A percentile compares a stretch with the other conserved stretches of the same genome.
phyloP scores from a whole-genome alignment of 1,140 invertebrate genomes.

The Phenacoccus solenopsis region DNA sequence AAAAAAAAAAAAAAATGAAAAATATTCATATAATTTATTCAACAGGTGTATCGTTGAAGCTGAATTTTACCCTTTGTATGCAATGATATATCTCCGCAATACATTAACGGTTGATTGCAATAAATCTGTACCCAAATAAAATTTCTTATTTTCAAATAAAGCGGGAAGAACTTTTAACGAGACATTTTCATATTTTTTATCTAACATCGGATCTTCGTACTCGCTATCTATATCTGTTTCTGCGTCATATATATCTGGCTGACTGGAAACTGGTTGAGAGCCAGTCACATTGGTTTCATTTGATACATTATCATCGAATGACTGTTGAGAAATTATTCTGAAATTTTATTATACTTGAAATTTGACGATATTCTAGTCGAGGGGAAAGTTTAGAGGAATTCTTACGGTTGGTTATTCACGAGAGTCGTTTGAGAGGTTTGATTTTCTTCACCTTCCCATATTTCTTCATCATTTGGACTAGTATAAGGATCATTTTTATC shows the following conservation, averaged over 20 bases:
- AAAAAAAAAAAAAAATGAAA: no score
- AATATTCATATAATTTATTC: no score
- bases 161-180: background rate
- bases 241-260: background rate
- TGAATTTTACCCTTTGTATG: conserved; percentile 7
- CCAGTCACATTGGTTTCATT: background rate
- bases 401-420: background rate
- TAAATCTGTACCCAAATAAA: conserved; percentile 4
- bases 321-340: background rate
- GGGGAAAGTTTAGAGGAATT: no score
- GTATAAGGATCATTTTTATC: background rate
- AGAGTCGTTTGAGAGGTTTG: background rate
- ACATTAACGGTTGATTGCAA: background rate
- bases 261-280: background rate
- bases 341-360: no score
- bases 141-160: background rate
- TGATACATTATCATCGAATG: background rate
- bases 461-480: background rate
- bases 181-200: background rate
- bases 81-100: background rate
- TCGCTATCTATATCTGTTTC: conserved; percentile 10
- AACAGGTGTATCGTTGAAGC: no score
- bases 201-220: background rate
- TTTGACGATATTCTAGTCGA: no score
- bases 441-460: background rate